Percentiles rank a stretch among this genome's conserved stretches.
Conservation (phyloP, 30 jellyfish, hydroid and myxozoan species). For the Aurelia coerulea region DNA sequence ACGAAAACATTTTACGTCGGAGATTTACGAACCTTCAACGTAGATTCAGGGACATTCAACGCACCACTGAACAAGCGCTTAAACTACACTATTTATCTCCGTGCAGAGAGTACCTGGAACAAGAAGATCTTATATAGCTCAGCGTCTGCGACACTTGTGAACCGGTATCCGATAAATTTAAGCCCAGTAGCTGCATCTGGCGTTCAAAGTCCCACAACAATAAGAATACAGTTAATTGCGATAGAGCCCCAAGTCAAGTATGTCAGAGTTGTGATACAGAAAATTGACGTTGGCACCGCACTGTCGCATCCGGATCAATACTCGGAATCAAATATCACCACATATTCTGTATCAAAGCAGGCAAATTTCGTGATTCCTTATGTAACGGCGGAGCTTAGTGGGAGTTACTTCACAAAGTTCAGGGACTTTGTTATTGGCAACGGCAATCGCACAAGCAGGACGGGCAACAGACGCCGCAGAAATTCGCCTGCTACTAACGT, state of each 20-base stretch:
- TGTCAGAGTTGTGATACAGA: conserved; percentile 46
- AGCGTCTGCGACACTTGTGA: conserved; percentile 26
- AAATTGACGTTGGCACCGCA: neutral
- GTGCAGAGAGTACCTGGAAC: conserved; percentile 68
- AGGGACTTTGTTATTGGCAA: conserved; percentile 33
- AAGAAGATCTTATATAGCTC: conserved; percentile 28
- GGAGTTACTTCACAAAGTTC: neutral
- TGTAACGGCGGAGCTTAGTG: conserved; percentile 63
- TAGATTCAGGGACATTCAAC: conserved; percentile 15
- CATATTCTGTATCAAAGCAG: conserved; percentile 20
- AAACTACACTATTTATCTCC: conserved; percentile 47
- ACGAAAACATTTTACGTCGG: conserved; percentile 46
- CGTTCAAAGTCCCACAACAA: conserved; percentile 11
- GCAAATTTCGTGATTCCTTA: conserved; percentile 17
- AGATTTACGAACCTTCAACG: conserved; percentile 17
- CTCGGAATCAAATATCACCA: conserved; percentile 35
- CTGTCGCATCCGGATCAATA: conserved; percentile 26
- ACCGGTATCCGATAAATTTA: conserved; percentile 27
- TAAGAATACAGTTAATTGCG: conserved; percentile 10
- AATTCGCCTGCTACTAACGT: neutral
- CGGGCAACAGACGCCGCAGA: conserved; percentile 9
- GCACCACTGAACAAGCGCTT: conserved; percentile 51
- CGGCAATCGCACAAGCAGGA: conserved; percentile 52
- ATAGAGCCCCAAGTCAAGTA: conserved; percentile 16
- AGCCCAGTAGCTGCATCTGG: conserved; percentile 26